Conservation (phyloP, 2,113 vertebrate genomes). For the Numida meleagris region DNA sequence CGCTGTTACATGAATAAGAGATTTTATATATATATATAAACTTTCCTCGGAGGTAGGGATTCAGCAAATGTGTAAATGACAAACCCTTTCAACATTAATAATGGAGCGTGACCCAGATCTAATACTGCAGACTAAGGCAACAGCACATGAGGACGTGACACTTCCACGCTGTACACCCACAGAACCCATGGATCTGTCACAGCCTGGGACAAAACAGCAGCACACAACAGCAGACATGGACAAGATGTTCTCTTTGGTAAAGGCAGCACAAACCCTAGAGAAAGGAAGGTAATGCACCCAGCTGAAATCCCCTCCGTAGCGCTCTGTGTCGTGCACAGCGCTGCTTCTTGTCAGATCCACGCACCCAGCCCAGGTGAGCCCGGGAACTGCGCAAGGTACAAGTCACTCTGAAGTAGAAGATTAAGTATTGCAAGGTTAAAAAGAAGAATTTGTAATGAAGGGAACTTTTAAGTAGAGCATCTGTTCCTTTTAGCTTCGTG, state of each 20-base stretch:
- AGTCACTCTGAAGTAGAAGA: not conserved
- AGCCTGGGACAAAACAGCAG: not conserved
- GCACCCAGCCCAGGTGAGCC: not conserved
- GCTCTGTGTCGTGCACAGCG: not conserved
- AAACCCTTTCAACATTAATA: not conserved
- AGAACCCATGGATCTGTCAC: not conserved
- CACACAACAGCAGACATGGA: not conserved
- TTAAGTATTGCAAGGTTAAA: not conserved
- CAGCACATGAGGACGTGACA: rapidly evolving
- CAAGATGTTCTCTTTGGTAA: not conserved
- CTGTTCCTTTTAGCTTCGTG: slow-evolving; percentile 8
- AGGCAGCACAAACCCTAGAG: not conserved
- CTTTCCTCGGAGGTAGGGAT: not conserved
- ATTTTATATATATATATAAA: not conserved
- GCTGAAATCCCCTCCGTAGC: rapidly evolving
- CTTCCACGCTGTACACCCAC: not conserved
- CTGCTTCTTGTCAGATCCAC: not conserved
- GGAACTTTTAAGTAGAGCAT: slow-evolving; percentile 34
- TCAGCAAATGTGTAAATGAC: not conserved
- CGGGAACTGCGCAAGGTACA: not conserved
- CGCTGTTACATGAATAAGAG: not conserved
- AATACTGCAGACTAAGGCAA: not conserved
- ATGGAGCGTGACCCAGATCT: not conserved
- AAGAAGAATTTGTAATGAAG: not conserved
- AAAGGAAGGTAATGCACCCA: not conserved